Evolutionary conservation across 2,888 invertebrate species (phyloP).

Genomic region (Alcis repandata): DNA sequence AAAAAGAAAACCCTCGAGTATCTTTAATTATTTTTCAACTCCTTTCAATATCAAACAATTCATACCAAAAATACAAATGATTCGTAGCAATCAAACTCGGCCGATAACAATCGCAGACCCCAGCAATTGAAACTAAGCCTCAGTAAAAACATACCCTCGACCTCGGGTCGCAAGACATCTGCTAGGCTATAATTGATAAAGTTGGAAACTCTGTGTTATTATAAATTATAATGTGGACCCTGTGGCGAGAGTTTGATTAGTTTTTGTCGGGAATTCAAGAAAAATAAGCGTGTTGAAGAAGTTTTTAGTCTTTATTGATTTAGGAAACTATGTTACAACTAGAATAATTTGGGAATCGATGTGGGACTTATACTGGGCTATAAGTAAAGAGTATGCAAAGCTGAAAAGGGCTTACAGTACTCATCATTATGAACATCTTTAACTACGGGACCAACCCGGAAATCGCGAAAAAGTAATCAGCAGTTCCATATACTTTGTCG

Average conservation of each 20-base stretch:
- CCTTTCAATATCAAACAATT: slow-evolving; percentile 1
- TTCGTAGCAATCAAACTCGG: slow-evolving; percentile 44
- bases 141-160: slow-evolving; percentile 46
- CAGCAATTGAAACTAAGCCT: slow-evolving; percentile 34
- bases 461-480: no score
- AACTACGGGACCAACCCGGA: no score
- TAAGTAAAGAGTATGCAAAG: no score
- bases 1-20: no score
- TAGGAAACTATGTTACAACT: no score
- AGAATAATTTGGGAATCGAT: no score
- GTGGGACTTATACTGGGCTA: no score
- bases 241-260: slow-evolving; percentile 9
- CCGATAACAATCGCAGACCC: slow-evolving; percentile 44
- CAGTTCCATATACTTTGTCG: no score
- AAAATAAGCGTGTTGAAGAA: neutral
- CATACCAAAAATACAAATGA: slow-evolving; percentile 9
- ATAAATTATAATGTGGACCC: slow-evolving; percentile 17
- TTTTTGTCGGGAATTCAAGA: slow-evolving; percentile 22
- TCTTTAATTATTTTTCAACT: neutral
- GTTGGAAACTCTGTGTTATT: slow-evolving; percentile 32
- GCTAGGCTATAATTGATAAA: slow-evolving; percentile 36
- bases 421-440: no score
- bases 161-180: slow-evolving; percentile 39
- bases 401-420: no score
- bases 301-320: no score